Evolutionary conservation across 2,797 vertebrate genomes (phyloP).

Genomic region (Sebastes trivittatus): DNA sequence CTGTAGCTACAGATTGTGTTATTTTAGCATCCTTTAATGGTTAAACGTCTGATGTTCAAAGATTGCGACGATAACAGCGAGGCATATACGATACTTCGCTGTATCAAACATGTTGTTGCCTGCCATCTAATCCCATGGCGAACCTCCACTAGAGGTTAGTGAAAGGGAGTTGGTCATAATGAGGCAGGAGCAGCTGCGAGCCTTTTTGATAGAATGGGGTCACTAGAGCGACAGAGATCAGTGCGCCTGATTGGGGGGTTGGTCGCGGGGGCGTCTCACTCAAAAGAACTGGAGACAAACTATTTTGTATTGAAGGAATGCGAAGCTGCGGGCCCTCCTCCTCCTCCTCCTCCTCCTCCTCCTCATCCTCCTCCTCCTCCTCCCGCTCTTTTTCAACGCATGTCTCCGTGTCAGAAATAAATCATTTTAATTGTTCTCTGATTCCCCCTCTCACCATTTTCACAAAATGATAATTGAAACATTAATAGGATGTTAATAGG

Average conservation of each 20-base stretch:
- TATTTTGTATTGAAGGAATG: constrained; percentile 75
- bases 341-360: neutral
- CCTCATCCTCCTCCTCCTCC: constrained; percentile 3
- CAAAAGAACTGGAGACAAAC: constrained; percentile 71
- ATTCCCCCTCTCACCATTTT: constrained; percentile 72
- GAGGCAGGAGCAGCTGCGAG: constrained; percentile 80
- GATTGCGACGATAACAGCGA: neutral
- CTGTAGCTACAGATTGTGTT: neutral
- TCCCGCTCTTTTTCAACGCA: constrained; percentile 56
- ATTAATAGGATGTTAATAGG: constrained; percentile 82
- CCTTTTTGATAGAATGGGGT: constrained; percentile 84
- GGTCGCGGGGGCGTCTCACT: constrained; percentile 33
- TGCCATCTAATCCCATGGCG: constrained; percentile 50
- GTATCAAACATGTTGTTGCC: constrained; percentile 40
- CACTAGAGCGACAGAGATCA: constrained; percentile 78
- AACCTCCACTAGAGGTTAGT: constrained; percentile 72
- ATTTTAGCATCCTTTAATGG: neutral
- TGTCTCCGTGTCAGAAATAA: constrained; percentile 77
- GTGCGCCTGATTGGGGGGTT: constrained; percentile 72
- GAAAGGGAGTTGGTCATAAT: constrained; percentile 77
- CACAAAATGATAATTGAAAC: constrained; percentile 80
- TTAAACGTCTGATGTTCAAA: neutral
- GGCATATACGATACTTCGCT: neutral
- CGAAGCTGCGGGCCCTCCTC: constrained; percentile 27
- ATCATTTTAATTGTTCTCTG: constrained; percentile 81